phyloP scores from a whole-genome alignment of 2,113 vertebrate genomes.

The Solenodon paradoxus region DNA sequence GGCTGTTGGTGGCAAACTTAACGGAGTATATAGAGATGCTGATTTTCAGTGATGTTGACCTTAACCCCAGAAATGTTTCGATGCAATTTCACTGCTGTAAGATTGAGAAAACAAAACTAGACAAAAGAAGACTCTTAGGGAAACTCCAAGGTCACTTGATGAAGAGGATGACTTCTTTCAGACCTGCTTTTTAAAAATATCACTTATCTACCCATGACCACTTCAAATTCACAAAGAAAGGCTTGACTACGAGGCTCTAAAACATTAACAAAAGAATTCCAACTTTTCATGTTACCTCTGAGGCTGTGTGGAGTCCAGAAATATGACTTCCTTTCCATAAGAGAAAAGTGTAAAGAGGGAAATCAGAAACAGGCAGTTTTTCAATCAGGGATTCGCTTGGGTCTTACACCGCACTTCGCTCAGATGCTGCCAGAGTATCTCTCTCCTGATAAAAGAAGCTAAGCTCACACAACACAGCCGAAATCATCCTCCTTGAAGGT shows the following conservation, averaged over 20 bases:
- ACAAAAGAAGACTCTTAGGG: rapidly evolving
- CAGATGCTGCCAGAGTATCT: not conserved
- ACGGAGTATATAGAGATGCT: too few relatives aligned
- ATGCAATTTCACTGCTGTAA: too few relatives aligned
- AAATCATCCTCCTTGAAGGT: too few relatives aligned
- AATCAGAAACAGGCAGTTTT: not conserved
- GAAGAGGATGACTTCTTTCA: rapidly evolving
- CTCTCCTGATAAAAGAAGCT: not conserved
- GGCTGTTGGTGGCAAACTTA: too few relatives aligned
- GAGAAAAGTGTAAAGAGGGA: not conserved
- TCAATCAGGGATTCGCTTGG: not conserved
- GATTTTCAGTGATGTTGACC: too few relatives aligned
- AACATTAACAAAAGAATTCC: not conserved
- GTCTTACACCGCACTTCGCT: not conserved
- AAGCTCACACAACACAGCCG: not conserved
- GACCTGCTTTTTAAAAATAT: not conserved
- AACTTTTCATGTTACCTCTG: not conserved
- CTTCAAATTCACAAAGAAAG: not conserved
- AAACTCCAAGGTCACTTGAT: rapidly evolving
- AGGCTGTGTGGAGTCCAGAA: not conserved
- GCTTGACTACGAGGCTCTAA: not conserved
- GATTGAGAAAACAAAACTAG: too few relatives aligned
- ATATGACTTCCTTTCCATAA: not conserved
- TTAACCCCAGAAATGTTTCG: too few relatives aligned
- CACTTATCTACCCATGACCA: not conserved